Conservation (phyloP, 2,113 vertebrate genomes). For the Neotragus moschatus region DNA sequence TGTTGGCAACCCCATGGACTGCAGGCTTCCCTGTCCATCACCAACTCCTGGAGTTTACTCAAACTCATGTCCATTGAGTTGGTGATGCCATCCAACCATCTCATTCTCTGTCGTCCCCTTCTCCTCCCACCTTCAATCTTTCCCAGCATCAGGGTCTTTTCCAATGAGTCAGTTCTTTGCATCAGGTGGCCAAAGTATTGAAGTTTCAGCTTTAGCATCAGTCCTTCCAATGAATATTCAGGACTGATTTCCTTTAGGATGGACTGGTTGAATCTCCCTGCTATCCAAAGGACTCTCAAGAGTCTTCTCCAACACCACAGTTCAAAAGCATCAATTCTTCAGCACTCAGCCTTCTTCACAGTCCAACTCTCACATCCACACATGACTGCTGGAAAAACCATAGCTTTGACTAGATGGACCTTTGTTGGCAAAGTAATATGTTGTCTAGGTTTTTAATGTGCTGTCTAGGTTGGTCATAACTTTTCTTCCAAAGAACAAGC, state of each 20-base stretch:
- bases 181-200: neutral
- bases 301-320: neutral
- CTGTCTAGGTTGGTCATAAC: neutral
- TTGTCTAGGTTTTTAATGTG: neutral
- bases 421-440: neutral
- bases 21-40: neutral
- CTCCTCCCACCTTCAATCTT: neutral
- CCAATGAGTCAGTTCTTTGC: neutral
- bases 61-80: neutral
- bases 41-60: neutral
- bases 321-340: neutral
- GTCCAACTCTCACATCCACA: neutral
- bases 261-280: neutral
- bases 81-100: neutral
- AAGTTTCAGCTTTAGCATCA: neutral
- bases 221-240: neutral
- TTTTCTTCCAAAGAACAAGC: neutral
- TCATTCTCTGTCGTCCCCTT: neutral
- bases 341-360: neutral
- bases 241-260: neutral
- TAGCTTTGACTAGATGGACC: neutral
- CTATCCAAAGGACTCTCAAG: neutral
- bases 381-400: neutral
- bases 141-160: neutral
- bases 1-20: neutral